Base-by-base conservation (phyloP, 92 coral and sea anemone species). In the Palythoa caribaeorum region DNA sequence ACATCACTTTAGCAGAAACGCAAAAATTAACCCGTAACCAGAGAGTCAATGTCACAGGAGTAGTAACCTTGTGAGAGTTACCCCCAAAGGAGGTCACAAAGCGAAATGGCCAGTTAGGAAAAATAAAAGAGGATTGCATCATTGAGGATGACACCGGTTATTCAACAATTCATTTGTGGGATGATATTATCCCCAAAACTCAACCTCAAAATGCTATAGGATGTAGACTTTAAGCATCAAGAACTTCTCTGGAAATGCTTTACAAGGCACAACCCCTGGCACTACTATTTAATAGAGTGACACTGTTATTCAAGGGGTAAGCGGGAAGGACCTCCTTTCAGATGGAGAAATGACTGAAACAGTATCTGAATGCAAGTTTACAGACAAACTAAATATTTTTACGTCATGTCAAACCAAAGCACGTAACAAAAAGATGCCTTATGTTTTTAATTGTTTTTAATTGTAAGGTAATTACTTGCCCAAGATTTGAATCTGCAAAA, bases 11-110 rank as follows among this genome's bases (percentile, higher is more conserved):
- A 37, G 81, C 63, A 40, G 65, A 91, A 71, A 70, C 88, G 69
- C 91, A 83, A 55, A 65, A 73, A 70, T 37, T 87, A 47, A 79
- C 89, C 20, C 68, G 40, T 40, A 91, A 91, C 57, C 91, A 91
- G 77, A 88, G 51, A 57, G 91, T 83, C 13, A 88, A 91, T 91
- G 89, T 84, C 54, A 86, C 54, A 63, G 91, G 91, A 36, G 71
- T 84, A 63, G 52, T 91, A 63, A 83, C 91, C 54, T 76, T 84
- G 70, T 91, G 94, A 83, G 84, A 83, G 6, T n/a, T 83, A 70
- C 86, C 88, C 59, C 89, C 94, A 40, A 88, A 91, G 76, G 93
- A 91, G 66, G 93, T 87, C 50, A 80, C 37, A 35, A 87, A 76
- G 80, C 79, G 91, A 63, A 78, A 91, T 83, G 84, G 89, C 57